phyloP scores from a whole-genome alignment of 2,888 invertebrate species.

The Cantharis nigra region DNA sequence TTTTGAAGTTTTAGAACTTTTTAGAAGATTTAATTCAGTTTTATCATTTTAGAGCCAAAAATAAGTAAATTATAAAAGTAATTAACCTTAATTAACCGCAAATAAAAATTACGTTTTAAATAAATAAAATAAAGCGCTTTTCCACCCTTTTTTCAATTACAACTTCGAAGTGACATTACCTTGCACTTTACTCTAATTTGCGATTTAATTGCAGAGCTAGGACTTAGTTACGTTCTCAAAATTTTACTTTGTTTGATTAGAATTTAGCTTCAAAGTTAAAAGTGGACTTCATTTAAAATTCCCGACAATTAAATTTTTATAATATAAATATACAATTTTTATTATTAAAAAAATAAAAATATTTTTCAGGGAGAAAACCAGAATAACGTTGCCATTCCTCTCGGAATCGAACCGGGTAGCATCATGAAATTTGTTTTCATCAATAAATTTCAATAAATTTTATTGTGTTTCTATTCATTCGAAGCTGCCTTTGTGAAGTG shows the following conservation, averaged over 20 bases:
- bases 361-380: too few relatives aligned
- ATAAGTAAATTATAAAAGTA: background rate
- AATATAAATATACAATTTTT: too few relatives aligned
- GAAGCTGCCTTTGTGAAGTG: too few relatives aligned
- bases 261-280: background rate
- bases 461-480: too few relatives aligned
- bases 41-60: background rate
- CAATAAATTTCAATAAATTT: too few relatives aligned
- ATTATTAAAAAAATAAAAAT: too few relatives aligned
- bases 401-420: too few relatives aligned
- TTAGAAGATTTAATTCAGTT: background rate
- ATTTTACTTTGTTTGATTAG: background rate
- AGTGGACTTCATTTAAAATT: background rate
- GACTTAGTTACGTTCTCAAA: background rate
- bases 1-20: background rate
- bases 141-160: background rate
- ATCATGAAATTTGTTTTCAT: too few relatives aligned
- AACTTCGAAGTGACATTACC: background rate
- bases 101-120: background rate
- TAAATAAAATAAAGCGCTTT: background rate
- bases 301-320: too few relatives aligned
- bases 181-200: background rate
- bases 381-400: too few relatives aligned
- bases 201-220: background rate
- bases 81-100: background rate